Conservation (phyloP, 64 coral and sea anemone species). For the Orbicella faveolata region DNA sequence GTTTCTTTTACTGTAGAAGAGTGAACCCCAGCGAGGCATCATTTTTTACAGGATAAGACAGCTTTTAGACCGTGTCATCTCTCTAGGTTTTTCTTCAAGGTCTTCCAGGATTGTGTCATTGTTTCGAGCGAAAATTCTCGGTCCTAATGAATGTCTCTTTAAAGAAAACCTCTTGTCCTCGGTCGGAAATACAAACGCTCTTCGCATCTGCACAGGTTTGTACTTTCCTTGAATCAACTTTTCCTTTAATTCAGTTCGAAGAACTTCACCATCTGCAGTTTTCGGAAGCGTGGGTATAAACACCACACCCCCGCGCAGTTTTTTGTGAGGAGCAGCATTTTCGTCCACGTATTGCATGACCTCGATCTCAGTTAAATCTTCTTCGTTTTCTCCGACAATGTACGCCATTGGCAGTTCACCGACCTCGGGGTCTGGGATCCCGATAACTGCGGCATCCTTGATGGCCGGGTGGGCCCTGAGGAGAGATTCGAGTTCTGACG, state of each 20-base stretch:
- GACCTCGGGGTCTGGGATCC: slow-evolving; percentile 41
- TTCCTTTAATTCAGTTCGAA: slow-evolving; percentile 17
- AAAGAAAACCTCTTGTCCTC: background rate
- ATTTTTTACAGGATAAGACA: slow-evolving; percentile 6
- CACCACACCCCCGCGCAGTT: slow-evolving; percentile 41
- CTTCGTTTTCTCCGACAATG: slow-evolving; percentile 14
- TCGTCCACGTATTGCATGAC: slow-evolving; percentile 44
- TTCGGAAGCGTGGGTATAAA: slow-evolving; percentile 34
- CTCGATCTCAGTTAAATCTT: slow-evolving; percentile 47
- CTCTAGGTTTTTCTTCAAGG: background rate
- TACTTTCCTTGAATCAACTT: background rate
- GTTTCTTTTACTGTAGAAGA: too few species aligned
- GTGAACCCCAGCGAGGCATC: too few species aligned
- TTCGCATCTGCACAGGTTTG: background rate
- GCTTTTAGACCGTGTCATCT: slow-evolving; percentile 10
- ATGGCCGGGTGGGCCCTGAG: slow-evolving; percentile 56
- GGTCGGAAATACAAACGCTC: background rate
- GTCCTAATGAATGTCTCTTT: background rate
- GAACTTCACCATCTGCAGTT: slow-evolving; percentile 5
- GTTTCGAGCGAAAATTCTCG: background rate
- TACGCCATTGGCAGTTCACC: slow-evolving; percentile 46
- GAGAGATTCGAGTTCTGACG: slow-evolving; percentile 55
- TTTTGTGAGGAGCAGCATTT: slow-evolving; percentile 44
- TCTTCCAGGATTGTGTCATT: background rate
- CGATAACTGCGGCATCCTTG: slow-evolving; percentile 45